phyloP scores from a whole-genome alignment of 2,113 vertebrate species.

The Rhipidura dahli region DNA sequence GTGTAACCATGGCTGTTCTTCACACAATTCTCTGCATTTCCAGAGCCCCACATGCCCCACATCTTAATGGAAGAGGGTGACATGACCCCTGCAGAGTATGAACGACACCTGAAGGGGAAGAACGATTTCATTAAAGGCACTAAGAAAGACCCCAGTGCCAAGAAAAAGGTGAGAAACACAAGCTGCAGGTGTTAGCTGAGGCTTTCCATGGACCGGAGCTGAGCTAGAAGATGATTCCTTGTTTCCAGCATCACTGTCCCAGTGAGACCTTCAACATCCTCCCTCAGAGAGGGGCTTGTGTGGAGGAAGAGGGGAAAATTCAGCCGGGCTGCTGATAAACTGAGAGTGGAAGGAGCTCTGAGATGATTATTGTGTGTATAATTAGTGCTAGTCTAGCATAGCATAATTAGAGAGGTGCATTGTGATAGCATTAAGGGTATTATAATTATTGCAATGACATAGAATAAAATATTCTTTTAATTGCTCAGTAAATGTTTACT shows the following conservation, averaged over 20 bases:
- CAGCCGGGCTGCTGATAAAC: not conserved
- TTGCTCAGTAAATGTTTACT: conserved; percentile 60
- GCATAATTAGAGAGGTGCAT: conserved; percentile 41
- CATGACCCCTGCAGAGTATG: conserved; percentile 87
- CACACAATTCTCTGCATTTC: not conserved
- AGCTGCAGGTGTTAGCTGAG: not conserved
- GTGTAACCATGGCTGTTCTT: not conserved
- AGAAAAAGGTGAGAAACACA: conserved; percentile 82
- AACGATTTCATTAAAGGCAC: conserved; percentile 88
- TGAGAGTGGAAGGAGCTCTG: not conserved
- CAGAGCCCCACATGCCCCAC: conserved; percentile 91
- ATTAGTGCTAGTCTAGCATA: conserved; percentile 40
- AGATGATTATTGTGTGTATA: conserved; percentile 43
- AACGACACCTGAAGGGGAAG: conserved; percentile 84
- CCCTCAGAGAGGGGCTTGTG: not conserved
- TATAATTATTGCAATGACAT: conserved; percentile 44
- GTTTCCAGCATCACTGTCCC: not conserved
- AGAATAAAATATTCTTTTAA: conserved; percentile 54
- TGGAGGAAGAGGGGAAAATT: not conserved
- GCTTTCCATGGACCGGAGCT: not conserved
- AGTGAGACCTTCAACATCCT: not conserved
- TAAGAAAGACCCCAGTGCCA: conserved; percentile 85
- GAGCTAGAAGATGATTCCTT: not conserved
- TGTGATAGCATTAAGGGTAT: conserved; percentile 34
- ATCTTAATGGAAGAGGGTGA: conserved; percentile 89